Conservation (phyloP, 1,140 invertebrate species). For the Pentalonia nigronervosa region DNA sequence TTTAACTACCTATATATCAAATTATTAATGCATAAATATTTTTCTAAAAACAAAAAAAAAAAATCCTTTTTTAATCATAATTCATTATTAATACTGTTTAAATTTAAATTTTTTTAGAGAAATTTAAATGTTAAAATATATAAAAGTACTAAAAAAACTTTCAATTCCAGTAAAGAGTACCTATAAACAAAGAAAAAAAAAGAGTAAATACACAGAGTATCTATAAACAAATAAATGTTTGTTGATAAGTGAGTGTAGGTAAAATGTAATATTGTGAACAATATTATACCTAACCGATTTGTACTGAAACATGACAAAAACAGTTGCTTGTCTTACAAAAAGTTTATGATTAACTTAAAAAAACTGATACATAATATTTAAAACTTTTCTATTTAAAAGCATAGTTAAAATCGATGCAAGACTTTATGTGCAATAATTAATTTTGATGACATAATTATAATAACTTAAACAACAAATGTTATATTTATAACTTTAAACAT, state of each 20-base stretch:
- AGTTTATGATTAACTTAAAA: neutral
- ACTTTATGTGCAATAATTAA: no score
- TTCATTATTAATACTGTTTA: neutral
- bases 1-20: neutral
- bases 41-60: neutral
- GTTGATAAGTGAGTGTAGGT: no score
- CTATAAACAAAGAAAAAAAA: no score
- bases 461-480: no score
- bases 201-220: no score
- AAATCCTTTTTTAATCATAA: neutral
- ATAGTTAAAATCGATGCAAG: no score
- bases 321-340: neutral
- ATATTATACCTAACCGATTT: neutral
- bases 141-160: neutral
- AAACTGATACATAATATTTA: neutral
- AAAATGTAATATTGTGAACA: neutral
- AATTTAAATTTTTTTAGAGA: neutral
- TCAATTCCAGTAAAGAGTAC: neutral
- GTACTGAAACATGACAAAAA: neutral
- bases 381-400: no score
- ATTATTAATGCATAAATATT: neutral
- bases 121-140: neutral
- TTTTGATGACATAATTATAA: no score
- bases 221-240: no score
- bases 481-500: no score